Percentiles rank a stretch among this genome's conserved stretches.
phyloP scores from a whole-genome alignment of 2,113 vertebrate species.

The cattle (Bos taurus) region DNA sequence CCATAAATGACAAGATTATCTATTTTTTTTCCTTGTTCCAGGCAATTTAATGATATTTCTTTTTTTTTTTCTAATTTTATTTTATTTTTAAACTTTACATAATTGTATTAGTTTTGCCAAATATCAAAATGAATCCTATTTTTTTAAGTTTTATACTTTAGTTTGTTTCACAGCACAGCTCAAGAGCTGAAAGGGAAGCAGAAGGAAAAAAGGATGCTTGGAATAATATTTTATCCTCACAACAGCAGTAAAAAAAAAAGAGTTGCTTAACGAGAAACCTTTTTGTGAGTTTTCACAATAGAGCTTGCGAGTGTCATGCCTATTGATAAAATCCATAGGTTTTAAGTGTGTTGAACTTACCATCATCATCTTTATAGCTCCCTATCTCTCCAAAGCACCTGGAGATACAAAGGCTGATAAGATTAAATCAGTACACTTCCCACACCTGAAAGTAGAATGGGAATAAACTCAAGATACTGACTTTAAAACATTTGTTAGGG shows the following conservation, averaged over 20 bases:
- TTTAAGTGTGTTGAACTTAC: background rate
- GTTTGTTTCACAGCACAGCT: background rate
- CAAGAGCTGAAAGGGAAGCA: background rate
- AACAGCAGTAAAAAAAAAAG: background rate
- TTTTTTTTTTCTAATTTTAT: no score
- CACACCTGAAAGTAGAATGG: background rate
- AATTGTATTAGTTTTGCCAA: no score
- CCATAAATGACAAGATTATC: background rate
- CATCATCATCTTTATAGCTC: background rate
- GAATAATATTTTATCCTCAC: background rate
- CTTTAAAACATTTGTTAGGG: background rate
- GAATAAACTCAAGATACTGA: background rate
- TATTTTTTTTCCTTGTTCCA: background rate
- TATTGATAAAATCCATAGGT: background rate
- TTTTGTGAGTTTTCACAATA: background rate
- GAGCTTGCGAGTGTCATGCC: background rate
- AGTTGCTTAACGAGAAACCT: background rate
- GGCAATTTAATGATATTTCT: no score
- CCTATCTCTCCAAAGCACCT: slow-evolving; percentile 8
- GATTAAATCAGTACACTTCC: background rate
- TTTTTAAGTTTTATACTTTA: background rate
- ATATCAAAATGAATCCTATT: no score
- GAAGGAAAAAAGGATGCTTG: background rate
- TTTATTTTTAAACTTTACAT: no score
- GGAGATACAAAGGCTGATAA: background rate